These are phyloP conservation scores for Motacilla tschutschensis DNA, from an alignment of 2,113 vertebrate species.

Conservation along the genomic window DNA sequence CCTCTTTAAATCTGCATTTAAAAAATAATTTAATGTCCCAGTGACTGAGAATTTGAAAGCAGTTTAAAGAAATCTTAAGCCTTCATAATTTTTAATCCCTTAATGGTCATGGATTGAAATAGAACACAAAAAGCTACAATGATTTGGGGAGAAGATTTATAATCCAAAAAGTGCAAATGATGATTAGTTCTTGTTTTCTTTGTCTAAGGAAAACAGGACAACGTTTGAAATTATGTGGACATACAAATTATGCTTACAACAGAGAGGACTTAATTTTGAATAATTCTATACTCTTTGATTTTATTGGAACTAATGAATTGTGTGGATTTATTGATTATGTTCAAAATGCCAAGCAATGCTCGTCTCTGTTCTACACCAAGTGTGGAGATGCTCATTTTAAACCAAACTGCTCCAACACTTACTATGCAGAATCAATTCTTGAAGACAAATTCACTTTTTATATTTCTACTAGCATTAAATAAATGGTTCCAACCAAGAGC, in stretches of 20 bases:
- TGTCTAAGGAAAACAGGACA: constrained; percentile 1
- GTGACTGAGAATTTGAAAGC: constrained; percentile 21
- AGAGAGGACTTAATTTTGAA: not conserved
- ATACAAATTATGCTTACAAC: not conserved
- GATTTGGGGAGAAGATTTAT: not conserved
- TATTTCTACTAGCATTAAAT: not conserved
- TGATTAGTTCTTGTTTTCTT: constrained; percentile 4
- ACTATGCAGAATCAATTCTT: not conserved
- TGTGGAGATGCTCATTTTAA: not conserved
- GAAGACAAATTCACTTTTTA: not conserved
- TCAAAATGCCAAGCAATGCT: not conserved
- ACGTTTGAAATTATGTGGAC: constrained; percentile 5
- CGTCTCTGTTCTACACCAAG: not conserved
- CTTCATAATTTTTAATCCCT: not conserved
- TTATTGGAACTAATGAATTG: constrained; percentile 13
- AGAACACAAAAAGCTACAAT: constrained; percentile 17
- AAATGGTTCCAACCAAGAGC: not conserved
- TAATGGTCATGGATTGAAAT: constrained; percentile 29
- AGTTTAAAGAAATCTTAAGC: constrained; percentile 39
- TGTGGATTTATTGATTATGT: not conserved
- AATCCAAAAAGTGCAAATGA: constrained; percentile 11
- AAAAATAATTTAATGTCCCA: not conserved
- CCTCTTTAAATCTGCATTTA: constrained; percentile 16
- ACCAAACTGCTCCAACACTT: not conserved
- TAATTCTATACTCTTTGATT: not conserved